phyloP scores from a whole-genome alignment of 2,113 vertebrate genomes.

The Malurus cyaneus region DNA sequence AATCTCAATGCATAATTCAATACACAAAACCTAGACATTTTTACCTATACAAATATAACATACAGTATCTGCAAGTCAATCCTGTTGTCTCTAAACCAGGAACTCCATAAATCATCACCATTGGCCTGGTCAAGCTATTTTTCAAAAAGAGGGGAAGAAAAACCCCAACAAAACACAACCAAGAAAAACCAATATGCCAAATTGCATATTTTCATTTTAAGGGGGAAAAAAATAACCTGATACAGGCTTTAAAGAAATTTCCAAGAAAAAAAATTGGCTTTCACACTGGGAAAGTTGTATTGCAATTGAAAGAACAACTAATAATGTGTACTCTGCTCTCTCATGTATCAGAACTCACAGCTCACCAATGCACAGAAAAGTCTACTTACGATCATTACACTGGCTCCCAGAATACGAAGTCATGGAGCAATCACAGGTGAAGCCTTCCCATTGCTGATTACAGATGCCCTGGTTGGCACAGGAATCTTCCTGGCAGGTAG shows the following conservation, averaged over 20 bases:
- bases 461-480: constrained; percentile 96
- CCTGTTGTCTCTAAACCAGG: not conserved
- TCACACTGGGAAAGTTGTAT: not conserved
- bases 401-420: constrained; percentile 93
- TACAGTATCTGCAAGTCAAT: not conserved
- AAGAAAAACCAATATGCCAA: not conserved
- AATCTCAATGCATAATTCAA: not conserved
- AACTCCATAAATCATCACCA: not conserved
- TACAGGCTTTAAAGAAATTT: not conserved
- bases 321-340: not conserved
- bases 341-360: not conserved
- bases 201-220: not conserved
- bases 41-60: not conserved
- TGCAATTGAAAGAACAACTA: not conserved
- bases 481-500: constrained; percentile 96
- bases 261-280: not conserved
- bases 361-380: not conserved
- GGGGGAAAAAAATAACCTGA: not conserved
- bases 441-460: constrained; percentile 98
- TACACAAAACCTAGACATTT: not conserved
- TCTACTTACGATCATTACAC: constrained; percentile 96
- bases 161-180: not conserved
- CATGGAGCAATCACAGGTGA: constrained; percentile 97
- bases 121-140: not conserved
- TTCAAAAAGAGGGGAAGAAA: not conserved